Conservation (phyloP, 2,888 invertebrate species). For the Amphipyra tragopoginis region DNA sequence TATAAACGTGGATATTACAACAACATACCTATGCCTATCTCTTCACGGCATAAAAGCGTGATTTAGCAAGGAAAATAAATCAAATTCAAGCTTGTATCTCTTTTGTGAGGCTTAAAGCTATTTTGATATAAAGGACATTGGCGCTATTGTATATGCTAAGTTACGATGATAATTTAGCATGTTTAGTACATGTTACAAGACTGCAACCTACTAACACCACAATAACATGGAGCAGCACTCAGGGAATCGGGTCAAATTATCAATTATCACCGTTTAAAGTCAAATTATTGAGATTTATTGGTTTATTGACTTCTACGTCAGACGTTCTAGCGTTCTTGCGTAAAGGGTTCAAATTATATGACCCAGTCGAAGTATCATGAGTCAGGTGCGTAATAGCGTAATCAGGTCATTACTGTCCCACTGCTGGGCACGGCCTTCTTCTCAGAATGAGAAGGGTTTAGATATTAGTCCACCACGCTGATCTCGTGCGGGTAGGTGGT, state of each 20-base stretch:
- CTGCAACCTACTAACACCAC: constrained; percentile 6
- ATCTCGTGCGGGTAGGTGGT: no score
- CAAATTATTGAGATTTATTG: constrained; percentile 44
- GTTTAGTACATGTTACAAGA: constrained; percentile 36
- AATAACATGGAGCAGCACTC: constrained; percentile 28
- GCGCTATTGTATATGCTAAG: constrained; percentile 41
- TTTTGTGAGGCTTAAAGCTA: constrained; percentile 26
- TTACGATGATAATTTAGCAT: constrained; percentile 39
- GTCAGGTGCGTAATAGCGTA: no score
- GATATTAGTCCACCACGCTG: no score
- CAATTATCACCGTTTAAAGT: constrained; percentile 37
- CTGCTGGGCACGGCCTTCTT: no score
- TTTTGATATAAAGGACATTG: constrained; percentile 30
- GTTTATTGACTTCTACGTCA: constrained; percentile 14
- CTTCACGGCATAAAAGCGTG: no score
- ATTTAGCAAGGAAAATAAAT: no score
- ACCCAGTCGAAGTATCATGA: no score
- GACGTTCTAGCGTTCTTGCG: neutral
- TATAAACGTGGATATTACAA: no score
- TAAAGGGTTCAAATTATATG: neutral
- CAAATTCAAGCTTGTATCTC: neutral
- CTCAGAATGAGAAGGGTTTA: no score
- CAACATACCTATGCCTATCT: no score
- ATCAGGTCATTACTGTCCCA: no score
- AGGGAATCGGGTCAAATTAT: constrained; percentile 28